Evolutionary conservation across 2,797 vertebrate species (phyloP).

Genomic region (Mus caroli): DNA sequence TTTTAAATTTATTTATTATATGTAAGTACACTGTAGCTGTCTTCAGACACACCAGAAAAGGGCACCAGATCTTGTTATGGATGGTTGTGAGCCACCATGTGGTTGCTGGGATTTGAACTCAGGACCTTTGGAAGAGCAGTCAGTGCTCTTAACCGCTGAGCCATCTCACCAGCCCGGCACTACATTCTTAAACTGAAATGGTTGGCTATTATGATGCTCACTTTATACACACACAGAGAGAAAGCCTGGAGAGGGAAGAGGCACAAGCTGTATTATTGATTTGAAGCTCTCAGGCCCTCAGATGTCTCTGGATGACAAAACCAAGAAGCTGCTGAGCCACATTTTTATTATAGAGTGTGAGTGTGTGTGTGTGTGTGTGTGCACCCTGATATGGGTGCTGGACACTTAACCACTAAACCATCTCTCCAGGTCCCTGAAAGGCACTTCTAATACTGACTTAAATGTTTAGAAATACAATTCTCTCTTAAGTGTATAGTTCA

Average conservation of each 20-base stretch:
- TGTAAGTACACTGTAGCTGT: too few relatives aligned
- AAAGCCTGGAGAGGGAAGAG: background rate
- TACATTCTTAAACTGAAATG: conserved; percentile 30
- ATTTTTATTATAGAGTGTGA: background rate
- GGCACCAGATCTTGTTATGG: too few relatives aligned
- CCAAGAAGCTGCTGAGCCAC: background rate
- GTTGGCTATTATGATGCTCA: background rate
- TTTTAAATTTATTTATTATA: too few relatives aligned
- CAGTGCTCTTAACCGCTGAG: too few relatives aligned
- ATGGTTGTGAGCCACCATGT: too few relatives aligned
- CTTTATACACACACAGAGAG: background rate
- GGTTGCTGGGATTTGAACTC: too few relatives aligned
- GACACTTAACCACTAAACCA: background rate
- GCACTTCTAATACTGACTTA: background rate
- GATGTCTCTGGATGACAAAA: conserved; percentile 3
- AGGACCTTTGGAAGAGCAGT: too few relatives aligned
- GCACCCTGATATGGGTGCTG: background rate
- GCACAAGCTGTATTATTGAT: background rate
- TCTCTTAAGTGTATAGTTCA: background rate
- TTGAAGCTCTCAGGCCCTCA: background rate
- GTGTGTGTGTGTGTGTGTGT: background rate
- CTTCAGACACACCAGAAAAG: too few relatives aligned
- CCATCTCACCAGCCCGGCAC: too few relatives aligned
- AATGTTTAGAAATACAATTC: conserved; percentile 18
- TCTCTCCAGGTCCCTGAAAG: background rate